Evolutionary conservation across 2,797 vertebrate species (phyloP).

Genomic region (Danio tinwini): DNA sequence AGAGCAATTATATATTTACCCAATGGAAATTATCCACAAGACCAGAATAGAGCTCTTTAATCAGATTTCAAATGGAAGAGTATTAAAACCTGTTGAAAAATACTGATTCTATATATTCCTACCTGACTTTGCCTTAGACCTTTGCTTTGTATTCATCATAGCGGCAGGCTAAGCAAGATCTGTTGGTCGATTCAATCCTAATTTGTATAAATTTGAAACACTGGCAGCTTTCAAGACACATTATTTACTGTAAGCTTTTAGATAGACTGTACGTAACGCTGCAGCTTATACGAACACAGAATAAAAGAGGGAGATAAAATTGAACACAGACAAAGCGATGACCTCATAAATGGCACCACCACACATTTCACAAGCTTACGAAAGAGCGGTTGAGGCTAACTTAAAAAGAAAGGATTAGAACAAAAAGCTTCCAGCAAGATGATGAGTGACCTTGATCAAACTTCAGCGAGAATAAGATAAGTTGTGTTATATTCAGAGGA

Average conservation of each 20-base stretch:
- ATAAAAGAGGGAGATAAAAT: slow-evolving; percentile 2
- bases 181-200: neutral
- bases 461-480: slow-evolving; percentile 47
- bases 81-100: too few species aligned
- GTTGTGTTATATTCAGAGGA: slow-evolving; percentile 53
- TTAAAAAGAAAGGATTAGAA: slow-evolving; percentile 35
- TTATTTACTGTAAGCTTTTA: slow-evolving; percentile 14
- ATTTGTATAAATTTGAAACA: neutral
- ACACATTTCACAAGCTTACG: slow-evolving; percentile 12
- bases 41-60: too few species aligned
- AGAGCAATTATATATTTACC: too few species aligned
- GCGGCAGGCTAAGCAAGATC: too few species aligned
- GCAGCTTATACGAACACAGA: slow-evolving; percentile 9
- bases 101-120: too few species aligned
- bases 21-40: too few species aligned
- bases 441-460: slow-evolving; percentile 64
- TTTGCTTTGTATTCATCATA: too few species aligned
- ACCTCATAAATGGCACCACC: slow-evolving; percentile 9
- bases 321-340: slow-evolving; percentile 24
- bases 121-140: too few species aligned
- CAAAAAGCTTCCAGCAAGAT: slow-evolving; percentile 25
- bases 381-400: neutral
- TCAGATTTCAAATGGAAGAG: too few species aligned
- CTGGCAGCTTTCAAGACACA: neutral
- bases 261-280: neutral